Base-by-base conservation (phyloP, 2,113 vertebrate genomes). In the Cebidichthys violaceus region DNA sequence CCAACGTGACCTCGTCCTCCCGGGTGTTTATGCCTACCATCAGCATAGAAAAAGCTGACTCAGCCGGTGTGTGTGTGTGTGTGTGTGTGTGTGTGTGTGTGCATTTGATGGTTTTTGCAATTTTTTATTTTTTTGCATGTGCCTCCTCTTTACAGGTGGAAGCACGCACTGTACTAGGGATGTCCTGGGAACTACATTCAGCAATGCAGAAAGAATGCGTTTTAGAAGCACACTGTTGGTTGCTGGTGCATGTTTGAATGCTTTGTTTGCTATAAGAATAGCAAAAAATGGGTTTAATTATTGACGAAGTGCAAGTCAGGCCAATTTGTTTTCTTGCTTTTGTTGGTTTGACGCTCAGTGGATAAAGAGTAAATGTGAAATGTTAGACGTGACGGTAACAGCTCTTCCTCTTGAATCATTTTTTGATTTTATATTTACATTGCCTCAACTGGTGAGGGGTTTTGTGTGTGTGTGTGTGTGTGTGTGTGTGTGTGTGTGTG, bases 11-110 rank as follows among this genome's bases (percentile, higher is more conserved):
- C 82, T 69, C 65, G 17, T 73, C 55, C 64, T 61, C 68, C 13
- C 62, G 31, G 57, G 31, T 68, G 74, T 57, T 79, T 79, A 75
- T 79, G 47, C 54, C 18, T 33, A 76, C 43, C 77, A 57, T 87
- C 80, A 79, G 77, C 74, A 71, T 50, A 29, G 64, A 33, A 70
- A 45, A 79, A 88, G 82, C 86, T 85, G 83, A 65, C 35, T 91
- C 79, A 90, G 72, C 9, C 13, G 37, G 4, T 62, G 4, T 17
- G 9, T 31, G 54, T 50, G 14, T 31, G 31, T 24, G 41, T 27
- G n/a, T 14, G 13, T 55, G 54, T 24, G 41, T 50, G 14, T 31
- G 31, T 24, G 41, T 27, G n/a, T 14, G 13, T 55, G 54, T 24
- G 41, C 3, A 24, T 75, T 54, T 29, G 29, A 47, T 37, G 59